These are phyloP conservation scores for Drosophila tsacasi DNA, from an alignment of 1,140 invertebrate genomes.

Conservation along the genomic window DNA sequence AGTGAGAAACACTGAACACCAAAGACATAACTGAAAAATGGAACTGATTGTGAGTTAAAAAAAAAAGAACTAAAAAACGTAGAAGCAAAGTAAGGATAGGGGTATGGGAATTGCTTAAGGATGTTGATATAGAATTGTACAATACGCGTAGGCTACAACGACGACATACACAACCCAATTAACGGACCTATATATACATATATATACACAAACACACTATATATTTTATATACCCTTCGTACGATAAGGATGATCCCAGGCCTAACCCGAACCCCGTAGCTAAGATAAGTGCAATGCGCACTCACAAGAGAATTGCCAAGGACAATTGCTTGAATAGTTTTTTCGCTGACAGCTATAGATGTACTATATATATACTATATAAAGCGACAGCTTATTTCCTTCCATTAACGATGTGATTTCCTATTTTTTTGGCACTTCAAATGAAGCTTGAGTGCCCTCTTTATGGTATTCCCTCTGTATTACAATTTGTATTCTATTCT, in stretches of 20 bases:
- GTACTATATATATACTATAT: not conserved
- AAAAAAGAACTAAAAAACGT: constrained; percentile 25
- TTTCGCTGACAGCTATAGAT: constrained; percentile 29
- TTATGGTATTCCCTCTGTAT: constrained; percentile 8
- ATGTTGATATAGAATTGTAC: constrained; percentile 57
- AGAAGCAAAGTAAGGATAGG: constrained; percentile 35
- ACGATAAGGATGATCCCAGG: constrained; percentile 27
- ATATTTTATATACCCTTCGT: constrained; percentile 75
- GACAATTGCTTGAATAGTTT: constrained; percentile 63
- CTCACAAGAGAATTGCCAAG: constrained; percentile 51
- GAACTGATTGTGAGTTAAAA: constrained; percentile 70
- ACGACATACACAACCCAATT: constrained; percentile 51
- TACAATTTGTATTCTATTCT: constrained; percentile 26
- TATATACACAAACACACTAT: constrained; percentile 40
- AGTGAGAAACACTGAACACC: constrained; percentile 63
- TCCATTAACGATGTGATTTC: constrained; percentile 21
- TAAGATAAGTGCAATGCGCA: constrained; percentile 29
- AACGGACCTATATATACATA: constrained; percentile 51
- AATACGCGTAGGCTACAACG: constrained; percentile 65
- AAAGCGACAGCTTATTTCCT: constrained; percentile 9
- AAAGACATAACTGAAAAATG: constrained; percentile 66
- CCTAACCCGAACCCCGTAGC: constrained; percentile 26
- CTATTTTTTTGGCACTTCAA: not conserved
- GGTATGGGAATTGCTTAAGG: constrained; percentile 40
- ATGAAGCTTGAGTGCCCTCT: not conserved